phyloP scores from a whole-genome alignment of 2,888 invertebrate genomes.

The Agonopterix subpropinquella region DNA sequence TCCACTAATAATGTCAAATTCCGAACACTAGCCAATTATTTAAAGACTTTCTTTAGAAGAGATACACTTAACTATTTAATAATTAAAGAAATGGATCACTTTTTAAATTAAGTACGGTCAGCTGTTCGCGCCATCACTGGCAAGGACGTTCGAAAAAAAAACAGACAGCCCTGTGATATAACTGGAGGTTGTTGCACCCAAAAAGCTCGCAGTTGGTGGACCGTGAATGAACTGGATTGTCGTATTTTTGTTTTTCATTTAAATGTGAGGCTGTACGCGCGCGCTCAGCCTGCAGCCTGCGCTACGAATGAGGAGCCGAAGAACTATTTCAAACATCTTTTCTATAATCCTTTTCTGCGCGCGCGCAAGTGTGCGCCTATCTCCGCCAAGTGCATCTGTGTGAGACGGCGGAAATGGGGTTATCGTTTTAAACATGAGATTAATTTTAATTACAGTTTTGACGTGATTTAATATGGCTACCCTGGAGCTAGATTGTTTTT shows the following conservation, averaged over 20 bases:
- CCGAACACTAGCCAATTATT: too few species aligned
- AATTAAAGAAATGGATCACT: constrained; percentile 1
- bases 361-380: constrained; percentile 40
- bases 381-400: constrained; percentile 39
- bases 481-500: too few species aligned
- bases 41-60: too few species aligned
- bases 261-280: constrained; percentile 30
- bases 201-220: constrained; percentile 37
- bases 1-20: too few species aligned
- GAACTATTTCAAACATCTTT: constrained; percentile 72
- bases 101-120: constrained; percentile 23
- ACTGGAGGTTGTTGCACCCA: constrained; percentile 51
- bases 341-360: constrained; percentile 67
- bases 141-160: constrained; percentile 52
- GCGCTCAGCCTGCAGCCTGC: constrained; percentile 57
- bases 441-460: constrained; percentile 19
- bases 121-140: constrained; percentile 40
- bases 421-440: constrained; percentile 33
- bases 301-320: constrained; percentile 66
- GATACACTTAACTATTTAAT: background rate
- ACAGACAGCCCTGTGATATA: constrained; percentile 42
- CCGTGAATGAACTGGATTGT: constrained; percentile 56
- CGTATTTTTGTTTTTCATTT: constrained; percentile 31
- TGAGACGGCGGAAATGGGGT: constrained; percentile 41
- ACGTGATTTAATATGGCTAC: constrained; percentile 3